A percentile compares a stretch with the other conserved stretches of the same genome.
Conservation (phyloP, 2,797 vertebrate genomes). For the Siniperca undulata region DNA sequence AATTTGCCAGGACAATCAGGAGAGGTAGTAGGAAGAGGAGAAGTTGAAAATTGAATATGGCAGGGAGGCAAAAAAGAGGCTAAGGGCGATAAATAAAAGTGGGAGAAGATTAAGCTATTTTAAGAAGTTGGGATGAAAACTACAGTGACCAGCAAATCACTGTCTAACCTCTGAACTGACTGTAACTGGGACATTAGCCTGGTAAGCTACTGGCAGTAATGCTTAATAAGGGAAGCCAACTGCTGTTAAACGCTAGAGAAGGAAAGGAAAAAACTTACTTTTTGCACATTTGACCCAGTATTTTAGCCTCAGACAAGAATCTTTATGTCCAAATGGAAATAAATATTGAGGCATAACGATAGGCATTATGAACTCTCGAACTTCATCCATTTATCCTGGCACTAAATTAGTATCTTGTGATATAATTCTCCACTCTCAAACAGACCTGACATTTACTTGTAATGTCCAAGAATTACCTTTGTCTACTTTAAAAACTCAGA, state of each 20-base stretch:
- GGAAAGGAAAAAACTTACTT: not conserved
- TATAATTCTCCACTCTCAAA: not conserved
- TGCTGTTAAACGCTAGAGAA: slow-evolving; percentile 12
- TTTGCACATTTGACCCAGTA: not conserved
- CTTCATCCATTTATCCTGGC: not conserved
- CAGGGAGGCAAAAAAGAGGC: not conserved
- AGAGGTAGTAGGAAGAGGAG: not conserved
- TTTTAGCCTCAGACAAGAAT: not conserved
- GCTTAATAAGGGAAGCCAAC: slow-evolving; percentile 36
- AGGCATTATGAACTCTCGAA: not conserved
- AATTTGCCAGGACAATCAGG: not conserved
- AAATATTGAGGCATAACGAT: not conserved
- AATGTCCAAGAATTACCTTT: not conserved
- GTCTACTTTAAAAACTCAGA: not conserved
- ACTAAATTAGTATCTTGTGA: not conserved
- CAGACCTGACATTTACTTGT: not conserved
- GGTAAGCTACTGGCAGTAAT: slow-evolving; percentile 48
- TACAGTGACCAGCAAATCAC: slow-evolving; percentile 46
- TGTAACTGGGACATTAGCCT: slow-evolving; percentile 31
- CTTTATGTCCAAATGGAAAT: not conserved
- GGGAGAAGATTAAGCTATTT: slow-evolving; percentile 53
- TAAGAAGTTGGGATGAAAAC: slow-evolving; percentile 45
- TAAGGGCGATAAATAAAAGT: slow-evolving; percentile 6
- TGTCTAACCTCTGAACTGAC: slow-evolving; percentile 40
- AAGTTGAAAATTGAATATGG: not conserved